Conservation (phyloP, 2,113 vertebrate species). For the Ranitomeya imitator region DNA sequence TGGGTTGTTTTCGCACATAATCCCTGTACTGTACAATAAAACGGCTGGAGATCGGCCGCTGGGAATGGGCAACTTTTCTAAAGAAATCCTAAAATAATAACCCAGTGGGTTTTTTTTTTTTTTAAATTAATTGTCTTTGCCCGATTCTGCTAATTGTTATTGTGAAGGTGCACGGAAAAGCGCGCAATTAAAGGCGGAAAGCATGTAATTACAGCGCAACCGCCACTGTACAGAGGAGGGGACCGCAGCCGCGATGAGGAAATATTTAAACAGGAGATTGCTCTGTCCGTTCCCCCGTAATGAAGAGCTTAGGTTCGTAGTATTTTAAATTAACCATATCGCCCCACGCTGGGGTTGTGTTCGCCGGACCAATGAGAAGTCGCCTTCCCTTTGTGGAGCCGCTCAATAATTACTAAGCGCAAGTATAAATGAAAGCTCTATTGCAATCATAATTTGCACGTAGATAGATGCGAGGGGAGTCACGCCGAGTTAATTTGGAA, state of each 20-base stretch:
- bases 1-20: constrained; percentile 6
- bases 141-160: constrained; percentile 40
- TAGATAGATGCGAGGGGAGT: constrained; percentile 76
- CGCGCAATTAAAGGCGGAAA: constrained; percentile 75
- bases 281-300: constrained; percentile 71
- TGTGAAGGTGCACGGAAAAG: constrained; percentile 47
- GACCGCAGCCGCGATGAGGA: constrained; percentile 75
- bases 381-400: constrained; percentile 71
- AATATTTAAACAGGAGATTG: constrained; percentile 74
- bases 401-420: constrained; percentile 81
- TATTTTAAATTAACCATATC: constrained; percentile 78
- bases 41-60: constrained; percentile 6
- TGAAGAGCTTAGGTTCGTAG: constrained; percentile 71
- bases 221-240: constrained; percentile 72
- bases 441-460: constrained; percentile 79
- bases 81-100: constrained; percentile 25
- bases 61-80: constrained; percentile 20
- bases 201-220: constrained; percentile 80
- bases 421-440: constrained; percentile 82
- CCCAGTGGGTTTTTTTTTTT: constrained; percentile 4
- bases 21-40: constrained; percentile 21
- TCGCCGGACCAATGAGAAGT: constrained; percentile 73
- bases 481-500: constrained; percentile 80
- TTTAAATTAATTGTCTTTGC: constrained; percentile 37
- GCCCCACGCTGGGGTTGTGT: constrained; percentile 76